phyloP scores from a whole-genome alignment of 1,140 invertebrate genomes.

The Drosophila persimilis region DNA sequence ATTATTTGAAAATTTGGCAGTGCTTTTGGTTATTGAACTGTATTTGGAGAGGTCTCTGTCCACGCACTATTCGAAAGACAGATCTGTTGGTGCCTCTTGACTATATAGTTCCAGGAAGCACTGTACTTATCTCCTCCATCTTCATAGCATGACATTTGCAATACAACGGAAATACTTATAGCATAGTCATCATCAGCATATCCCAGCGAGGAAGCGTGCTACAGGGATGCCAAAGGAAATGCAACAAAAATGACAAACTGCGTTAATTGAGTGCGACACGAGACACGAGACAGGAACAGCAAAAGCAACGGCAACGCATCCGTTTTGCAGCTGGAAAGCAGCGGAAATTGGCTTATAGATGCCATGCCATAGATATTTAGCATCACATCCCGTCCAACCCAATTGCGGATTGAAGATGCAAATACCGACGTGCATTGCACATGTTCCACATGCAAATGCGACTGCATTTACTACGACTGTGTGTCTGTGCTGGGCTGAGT shows the following conservation, averaged over 20 bases:
- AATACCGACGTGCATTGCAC: conserved; percentile 66
- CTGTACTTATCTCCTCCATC: background rate
- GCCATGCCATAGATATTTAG: conserved; percentile 60
- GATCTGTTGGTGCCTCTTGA: background rate
- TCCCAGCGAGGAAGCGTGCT: conserved; percentile 7
- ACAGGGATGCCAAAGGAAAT: conserved; percentile 52
- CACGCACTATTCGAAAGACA: too few relatives aligned
- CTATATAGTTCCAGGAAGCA: background rate
- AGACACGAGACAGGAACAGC: conserved; percentile 11
- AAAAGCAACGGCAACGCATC: conserved; percentile 28
- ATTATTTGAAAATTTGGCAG: too few relatives aligned
- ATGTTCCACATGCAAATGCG: conserved; percentile 49
- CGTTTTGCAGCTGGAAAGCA: conserved; percentile 36
- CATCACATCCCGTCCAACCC: conserved; percentile 38
- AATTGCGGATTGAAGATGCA: conserved; percentile 73
- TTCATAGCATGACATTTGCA: conserved; percentile 21
- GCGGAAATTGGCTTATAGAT: conserved; percentile 76
- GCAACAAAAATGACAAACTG: conserved; percentile 62
- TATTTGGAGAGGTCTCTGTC: too few relatives aligned
- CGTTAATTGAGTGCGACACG: conserved; percentile 68
- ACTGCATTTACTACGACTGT: background rate
- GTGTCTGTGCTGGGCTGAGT: conserved; percentile 24
- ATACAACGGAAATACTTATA: conserved; percentile 60
- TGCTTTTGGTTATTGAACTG: too few relatives aligned
- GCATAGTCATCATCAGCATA: conserved; percentile 43